Conservation (phyloP, 1,140 invertebrate species). For the Periplaneta americana region DNA sequence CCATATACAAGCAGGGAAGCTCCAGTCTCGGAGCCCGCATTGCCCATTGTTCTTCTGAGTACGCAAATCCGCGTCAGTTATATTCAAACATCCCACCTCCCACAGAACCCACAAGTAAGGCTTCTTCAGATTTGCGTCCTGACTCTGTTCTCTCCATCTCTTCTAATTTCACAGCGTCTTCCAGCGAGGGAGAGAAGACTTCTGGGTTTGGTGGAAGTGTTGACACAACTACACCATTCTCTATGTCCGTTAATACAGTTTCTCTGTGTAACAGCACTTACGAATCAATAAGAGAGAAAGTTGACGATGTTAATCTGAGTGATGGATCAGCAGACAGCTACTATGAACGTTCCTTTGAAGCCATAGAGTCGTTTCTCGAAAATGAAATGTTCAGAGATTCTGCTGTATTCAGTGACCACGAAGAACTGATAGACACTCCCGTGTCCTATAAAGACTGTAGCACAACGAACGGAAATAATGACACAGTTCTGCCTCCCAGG, state of each 20-base stretch:
- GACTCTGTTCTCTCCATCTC: constrained; percentile 50
- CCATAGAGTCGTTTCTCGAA: constrained; percentile 50
- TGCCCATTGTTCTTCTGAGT: constrained; percentile 67
- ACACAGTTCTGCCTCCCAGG: constrained; percentile 17
- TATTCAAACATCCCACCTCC: constrained; percentile 36
- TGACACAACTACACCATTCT: constrained; percentile 11
- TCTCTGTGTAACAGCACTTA: constrained; percentile 19
- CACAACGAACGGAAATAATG: constrained; percentile 9
- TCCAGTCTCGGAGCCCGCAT: constrained; percentile 77
- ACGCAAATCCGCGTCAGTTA: constrained; percentile 68
- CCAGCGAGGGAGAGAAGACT: constrained; percentile 48
- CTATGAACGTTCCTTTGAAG: constrained; percentile 71
- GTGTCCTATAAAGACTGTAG: neutral
- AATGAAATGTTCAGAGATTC: constrained; percentile 73
- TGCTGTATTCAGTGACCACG: constrained; percentile 75
- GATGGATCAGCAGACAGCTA: constrained; percentile 54
- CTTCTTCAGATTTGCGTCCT: constrained; percentile 28
- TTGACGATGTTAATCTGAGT: constrained; percentile 16
- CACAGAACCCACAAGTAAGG: neutral
- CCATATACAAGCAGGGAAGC: constrained; percentile 46
- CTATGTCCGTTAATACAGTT: neutral
- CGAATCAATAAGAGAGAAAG: constrained; percentile 6
- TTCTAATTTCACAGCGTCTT: constrained; percentile 45
- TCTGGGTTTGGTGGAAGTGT: constrained; percentile 11
- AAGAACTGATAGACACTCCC: constrained; percentile 35